These are phyloP conservation scores for Calosoma granatense DNA, from an alignment of 1,140 invertebrate genomes.

Conservation along the genomic window DNA sequence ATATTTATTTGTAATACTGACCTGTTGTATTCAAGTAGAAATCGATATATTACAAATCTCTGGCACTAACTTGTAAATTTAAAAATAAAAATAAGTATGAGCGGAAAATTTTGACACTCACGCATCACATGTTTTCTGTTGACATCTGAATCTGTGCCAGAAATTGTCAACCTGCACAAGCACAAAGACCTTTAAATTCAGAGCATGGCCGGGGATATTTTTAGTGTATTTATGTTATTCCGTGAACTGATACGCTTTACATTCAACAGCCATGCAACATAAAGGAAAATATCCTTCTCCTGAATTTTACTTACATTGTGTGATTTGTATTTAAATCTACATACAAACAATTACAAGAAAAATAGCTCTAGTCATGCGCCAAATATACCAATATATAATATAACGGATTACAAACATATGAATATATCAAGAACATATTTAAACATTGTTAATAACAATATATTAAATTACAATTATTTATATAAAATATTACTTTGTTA, in stretches of 20 bases:
- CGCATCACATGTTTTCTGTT: neutral
- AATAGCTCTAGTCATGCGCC: neutral
- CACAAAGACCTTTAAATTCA: neutral
- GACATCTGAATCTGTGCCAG: neutral
- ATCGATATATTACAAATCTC: too few species aligned
- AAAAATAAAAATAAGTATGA: neutral
- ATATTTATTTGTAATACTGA: too few species aligned
- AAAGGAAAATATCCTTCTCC: neutral
- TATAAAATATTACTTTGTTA: too few species aligned
- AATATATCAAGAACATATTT: too few species aligned
- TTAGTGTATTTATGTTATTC: neutral
- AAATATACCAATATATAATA: neutral
- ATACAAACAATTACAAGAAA: neutral
- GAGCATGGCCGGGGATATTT: neutral
- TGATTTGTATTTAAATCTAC: neutral
- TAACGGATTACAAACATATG: neutral
- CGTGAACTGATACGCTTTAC: neutral
- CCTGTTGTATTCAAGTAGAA: too few species aligned
- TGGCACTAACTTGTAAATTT: neutral
- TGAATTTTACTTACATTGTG: neutral
- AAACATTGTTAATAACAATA: too few species aligned
- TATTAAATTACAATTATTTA: too few species aligned
- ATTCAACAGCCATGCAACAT: neutral
- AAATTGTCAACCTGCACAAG: neutral
- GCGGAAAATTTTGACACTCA: neutral